These are phyloP conservation scores for Heterotis niloticus DNA, from an alignment of 2,113 vertebrate genomes.

Conservation along the genomic window DNA sequence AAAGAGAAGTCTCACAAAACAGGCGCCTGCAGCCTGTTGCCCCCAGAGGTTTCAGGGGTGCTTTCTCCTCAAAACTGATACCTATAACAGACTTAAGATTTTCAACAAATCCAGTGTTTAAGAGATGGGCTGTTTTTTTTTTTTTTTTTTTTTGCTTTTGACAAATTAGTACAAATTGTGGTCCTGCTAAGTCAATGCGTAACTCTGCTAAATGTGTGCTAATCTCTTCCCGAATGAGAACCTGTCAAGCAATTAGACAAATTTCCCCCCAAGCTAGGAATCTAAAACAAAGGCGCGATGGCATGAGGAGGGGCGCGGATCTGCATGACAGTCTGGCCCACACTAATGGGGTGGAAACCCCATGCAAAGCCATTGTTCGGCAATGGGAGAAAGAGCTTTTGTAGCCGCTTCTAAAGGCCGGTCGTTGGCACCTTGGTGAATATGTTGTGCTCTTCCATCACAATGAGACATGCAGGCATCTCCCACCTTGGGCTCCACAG, in stretches of 20 bases:
- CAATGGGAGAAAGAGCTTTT: constrained; percentile 34
- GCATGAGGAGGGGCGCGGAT: constrained; percentile 38
- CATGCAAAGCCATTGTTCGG: constrained; percentile 33
- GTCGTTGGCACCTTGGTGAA: constrained; percentile 42
- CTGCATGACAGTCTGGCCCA: constrained; percentile 45
- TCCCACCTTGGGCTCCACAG: constrained; percentile 36
- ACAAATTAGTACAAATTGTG: constrained; percentile 53
- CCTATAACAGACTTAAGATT: constrained; percentile 28
- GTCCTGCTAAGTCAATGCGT: constrained; percentile 37
- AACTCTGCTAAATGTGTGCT: constrained; percentile 48
- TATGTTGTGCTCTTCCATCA: constrained; percentile 38
- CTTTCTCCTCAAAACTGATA: constrained; percentile 26
- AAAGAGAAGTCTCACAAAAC: no score
- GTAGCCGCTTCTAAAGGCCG: constrained; percentile 27
- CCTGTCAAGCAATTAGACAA: constrained; percentile 43
- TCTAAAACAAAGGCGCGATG: constrained; percentile 43
- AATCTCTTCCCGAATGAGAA: constrained; percentile 46
- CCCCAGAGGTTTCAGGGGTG: background rate
- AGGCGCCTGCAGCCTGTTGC: no score
- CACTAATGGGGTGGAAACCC: constrained; percentile 34
- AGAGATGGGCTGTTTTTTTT: constrained; percentile 28
- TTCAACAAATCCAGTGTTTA: constrained; percentile 34
- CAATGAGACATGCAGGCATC: constrained; percentile 37
- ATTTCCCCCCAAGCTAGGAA: constrained; percentile 35
- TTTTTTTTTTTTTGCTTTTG: constrained; percentile 36